Conservation (phyloP, 2,888 invertebrate species). For the Sacculina carcini region DNA sequence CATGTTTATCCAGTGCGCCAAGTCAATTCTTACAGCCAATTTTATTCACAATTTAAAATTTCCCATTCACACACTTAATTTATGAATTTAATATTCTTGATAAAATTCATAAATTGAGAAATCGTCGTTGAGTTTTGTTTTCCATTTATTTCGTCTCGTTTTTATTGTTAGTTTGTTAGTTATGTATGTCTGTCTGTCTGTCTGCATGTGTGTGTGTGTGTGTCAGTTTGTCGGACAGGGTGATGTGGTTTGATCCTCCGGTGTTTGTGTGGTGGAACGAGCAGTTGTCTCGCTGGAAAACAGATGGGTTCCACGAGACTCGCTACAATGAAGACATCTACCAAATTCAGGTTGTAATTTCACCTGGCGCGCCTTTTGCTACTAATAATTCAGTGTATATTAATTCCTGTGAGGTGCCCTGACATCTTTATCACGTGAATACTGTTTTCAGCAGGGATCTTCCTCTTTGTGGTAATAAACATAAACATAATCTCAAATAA, state of each 20-base stretch:
- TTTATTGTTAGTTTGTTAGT: background rate
- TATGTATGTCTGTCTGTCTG: background rate
- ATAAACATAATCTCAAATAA: too few species aligned
- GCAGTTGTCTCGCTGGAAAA: constrained; percentile 34
- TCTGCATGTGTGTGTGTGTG: background rate
- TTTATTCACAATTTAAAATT: too few species aligned
- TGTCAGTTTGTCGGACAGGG: constrained; percentile 33
- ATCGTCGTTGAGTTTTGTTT: background rate
- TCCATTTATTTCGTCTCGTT: background rate
- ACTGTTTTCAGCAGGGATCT: too few species aligned
- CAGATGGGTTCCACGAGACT: constrained; percentile 41
- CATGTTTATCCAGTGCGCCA: background rate
- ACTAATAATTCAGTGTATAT: too few species aligned
- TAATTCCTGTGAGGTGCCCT: too few species aligned
- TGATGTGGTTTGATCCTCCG: constrained; percentile 53
- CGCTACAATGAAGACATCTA: constrained; percentile 58
- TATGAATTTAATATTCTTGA: too few species aligned
- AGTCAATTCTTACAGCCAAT: too few species aligned
- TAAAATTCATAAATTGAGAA: too few species aligned
- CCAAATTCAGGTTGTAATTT: constrained; percentile 9
- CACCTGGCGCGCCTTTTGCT: background rate
- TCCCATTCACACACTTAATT: too few species aligned
- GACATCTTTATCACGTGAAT: too few species aligned
- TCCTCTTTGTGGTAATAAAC: too few species aligned
- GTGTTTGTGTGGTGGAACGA: constrained; percentile 38